A percentile compares a stretch with the other conserved stretches of the same genome.
phyloP scores from a whole-genome alignment of 64 coral and sea anemone genomes.

The Dendronephthya gigantea region DNA sequence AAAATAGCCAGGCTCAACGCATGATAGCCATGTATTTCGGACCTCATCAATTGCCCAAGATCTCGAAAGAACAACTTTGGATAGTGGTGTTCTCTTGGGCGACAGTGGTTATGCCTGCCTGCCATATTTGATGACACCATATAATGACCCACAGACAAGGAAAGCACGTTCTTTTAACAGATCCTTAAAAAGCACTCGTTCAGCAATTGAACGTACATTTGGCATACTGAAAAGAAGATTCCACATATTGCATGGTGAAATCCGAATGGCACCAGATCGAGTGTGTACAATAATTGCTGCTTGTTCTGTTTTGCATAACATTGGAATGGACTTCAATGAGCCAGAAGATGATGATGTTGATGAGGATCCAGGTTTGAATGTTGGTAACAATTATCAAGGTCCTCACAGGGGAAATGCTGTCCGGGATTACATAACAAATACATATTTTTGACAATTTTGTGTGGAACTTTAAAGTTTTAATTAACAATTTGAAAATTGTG shows the following conservation, averaged over 20 bases:
- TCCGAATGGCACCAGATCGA: neutral
- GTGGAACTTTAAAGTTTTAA: neutral
- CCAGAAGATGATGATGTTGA: neutral
- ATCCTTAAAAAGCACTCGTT: too few species aligned
- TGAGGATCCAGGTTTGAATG: neutral
- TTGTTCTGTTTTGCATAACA: conserved; percentile 1
- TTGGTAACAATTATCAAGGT: neutral
- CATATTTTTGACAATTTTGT: neutral
- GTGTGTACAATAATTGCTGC: neutral
- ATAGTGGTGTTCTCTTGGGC: too few species aligned
- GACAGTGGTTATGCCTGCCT: too few species aligned
- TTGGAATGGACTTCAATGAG: neutral
- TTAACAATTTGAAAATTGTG: neutral
- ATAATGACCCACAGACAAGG: too few species aligned
- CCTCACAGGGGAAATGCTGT: neutral
- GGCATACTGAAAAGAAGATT: too few species aligned
- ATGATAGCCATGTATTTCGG: too few species aligned
- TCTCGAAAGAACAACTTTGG: too few species aligned
- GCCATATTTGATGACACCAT: too few species aligned
- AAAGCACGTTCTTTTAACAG: too few species aligned
- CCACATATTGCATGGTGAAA: conserved; percentile 10
- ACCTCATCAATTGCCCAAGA: too few species aligned
- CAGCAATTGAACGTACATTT: too few species aligned
- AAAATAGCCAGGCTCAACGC: too few species aligned
- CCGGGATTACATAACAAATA: neutral